Conservation (phyloP, 2,113 vertebrate genomes). For the Sebastes fasciatus region DNA sequence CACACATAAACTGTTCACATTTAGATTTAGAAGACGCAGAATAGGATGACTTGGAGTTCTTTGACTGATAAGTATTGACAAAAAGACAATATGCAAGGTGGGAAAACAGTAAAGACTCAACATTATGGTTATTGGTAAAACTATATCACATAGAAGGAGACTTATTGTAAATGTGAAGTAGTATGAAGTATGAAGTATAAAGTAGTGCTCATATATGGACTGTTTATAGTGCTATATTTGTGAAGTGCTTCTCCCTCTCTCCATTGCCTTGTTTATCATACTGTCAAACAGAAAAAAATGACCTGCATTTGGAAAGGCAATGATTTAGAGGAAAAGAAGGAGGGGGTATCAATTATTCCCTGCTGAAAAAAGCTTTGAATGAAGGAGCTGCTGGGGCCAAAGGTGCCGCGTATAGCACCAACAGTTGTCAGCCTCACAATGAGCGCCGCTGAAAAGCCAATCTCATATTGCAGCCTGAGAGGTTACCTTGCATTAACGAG, state of each 20-base stretch:
- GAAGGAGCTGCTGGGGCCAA: slow-evolving; percentile 79
- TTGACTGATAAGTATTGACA: slow-evolving; percentile 3
- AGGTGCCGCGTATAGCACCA: slow-evolving; percentile 84
- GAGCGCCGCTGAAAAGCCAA: slow-evolving; percentile 80
- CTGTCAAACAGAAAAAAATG: slow-evolving; percentile 62
- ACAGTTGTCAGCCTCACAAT: slow-evolving; percentile 85
- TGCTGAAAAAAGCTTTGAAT: slow-evolving; percentile 72
- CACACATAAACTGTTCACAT: not conserved
- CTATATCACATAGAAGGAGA: not conserved
- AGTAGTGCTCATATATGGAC: slow-evolving; percentile 33
- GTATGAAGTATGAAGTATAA: slow-evolving; percentile 10
- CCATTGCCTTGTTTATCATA: slow-evolving; percentile 68
- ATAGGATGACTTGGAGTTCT: not conserved
- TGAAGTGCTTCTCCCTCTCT: slow-evolving; percentile 49
- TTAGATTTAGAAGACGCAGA: not conserved
- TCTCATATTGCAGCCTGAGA: slow-evolving; percentile 83
- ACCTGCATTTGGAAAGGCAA: slow-evolving; percentile 56
- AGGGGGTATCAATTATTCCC: slow-evolving; percentile 75
- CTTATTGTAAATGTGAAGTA: slow-evolving; percentile 2
- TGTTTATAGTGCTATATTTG: slow-evolving; percentile 35
- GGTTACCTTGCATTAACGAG: slow-evolving; percentile 79
- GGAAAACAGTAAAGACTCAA: not conserved
- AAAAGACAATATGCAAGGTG: not conserved
- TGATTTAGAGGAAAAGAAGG: slow-evolving; percentile 65
- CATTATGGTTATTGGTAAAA: slow-evolving; percentile 4